These are phyloP conservation scores for Drosophila fungiperda DNA, from an alignment of 2,888 invertebrate species.

Conservation along the genomic window DNA sequence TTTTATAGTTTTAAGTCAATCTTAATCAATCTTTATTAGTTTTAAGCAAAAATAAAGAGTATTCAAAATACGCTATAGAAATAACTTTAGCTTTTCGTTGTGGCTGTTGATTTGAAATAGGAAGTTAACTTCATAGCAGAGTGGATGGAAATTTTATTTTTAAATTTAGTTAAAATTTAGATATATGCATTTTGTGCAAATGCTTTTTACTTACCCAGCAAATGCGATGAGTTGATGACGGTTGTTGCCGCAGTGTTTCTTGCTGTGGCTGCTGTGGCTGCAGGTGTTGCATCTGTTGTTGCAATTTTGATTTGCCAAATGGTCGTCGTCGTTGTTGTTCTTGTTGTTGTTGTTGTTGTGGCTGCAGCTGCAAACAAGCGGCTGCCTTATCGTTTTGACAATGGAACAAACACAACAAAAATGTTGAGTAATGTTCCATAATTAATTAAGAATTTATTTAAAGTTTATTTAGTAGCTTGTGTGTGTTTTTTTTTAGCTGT, in stretches of 20 bases:
- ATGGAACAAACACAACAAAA: slow-evolving; percentile 76
- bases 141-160: slow-evolving; percentile 51
- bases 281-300: slow-evolving; percentile 28
- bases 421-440: slow-evolving; percentile 80
- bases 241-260: slow-evolving; percentile 21
- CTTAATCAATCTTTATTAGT: no score
- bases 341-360: slow-evolving; percentile 14
- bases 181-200: not conserved
- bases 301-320: slow-evolving; percentile 31
- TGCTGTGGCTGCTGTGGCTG: slow-evolving; percentile 27
- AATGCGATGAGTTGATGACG: slow-evolving; percentile 36
- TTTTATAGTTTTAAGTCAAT: not conserved
- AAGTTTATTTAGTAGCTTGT: slow-evolving; percentile 20
- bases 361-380: slow-evolving; percentile 66
- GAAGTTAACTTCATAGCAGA: slow-evolving; percentile 32
- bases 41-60: slow-evolving; percentile 15
- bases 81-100: not conserved
- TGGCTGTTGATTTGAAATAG: slow-evolving; percentile 19
- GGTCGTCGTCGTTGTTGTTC: slow-evolving; percentile 53
- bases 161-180: not conserved
- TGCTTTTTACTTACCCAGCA: slow-evolving; percentile 59
- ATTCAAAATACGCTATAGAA: slow-evolving; percentile 1
- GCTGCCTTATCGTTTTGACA: slow-evolving; percentile 67
- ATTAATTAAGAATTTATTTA: slow-evolving; percentile 63
- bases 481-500: slow-evolving; percentile 14